phyloP scores from a whole-genome alignment of 2,113 vertebrate species.

The Empidonax traillii region DNA sequence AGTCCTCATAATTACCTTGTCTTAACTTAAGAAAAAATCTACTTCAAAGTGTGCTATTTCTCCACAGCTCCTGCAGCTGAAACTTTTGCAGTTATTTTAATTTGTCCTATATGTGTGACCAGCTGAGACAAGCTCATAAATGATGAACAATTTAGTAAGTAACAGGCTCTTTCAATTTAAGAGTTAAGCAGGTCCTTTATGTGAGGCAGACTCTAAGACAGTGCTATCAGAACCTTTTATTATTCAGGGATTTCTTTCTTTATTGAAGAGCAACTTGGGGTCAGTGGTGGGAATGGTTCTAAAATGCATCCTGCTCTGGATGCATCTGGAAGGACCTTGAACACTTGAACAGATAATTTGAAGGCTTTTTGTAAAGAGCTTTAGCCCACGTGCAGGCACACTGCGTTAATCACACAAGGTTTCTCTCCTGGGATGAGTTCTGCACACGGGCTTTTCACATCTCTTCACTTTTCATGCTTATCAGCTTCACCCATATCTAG shows the following conservation, averaged over 20 bases:
- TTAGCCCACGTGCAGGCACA: accelerated
- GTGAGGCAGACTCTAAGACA: neutral
- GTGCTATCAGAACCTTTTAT: neutral
- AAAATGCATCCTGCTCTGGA: neutral
- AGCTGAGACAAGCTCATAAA: neutral
- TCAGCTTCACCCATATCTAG: neutral
- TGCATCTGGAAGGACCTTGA: neutral
- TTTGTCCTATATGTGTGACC: neutral
- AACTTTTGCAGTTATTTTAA: neutral
- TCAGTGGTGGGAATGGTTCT: neutral
- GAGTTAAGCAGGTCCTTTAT: neutral
- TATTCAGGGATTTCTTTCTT: neutral
- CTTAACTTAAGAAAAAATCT: neutral
- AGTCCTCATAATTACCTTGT: neutral
- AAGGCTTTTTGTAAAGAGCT: neutral
- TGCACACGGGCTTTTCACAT: neutral
- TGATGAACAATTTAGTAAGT: neutral
- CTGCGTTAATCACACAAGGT: neutral
- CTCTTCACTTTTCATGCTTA: neutral
- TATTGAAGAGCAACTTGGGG: neutral
- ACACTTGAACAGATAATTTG: neutral
- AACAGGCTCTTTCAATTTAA: neutral
- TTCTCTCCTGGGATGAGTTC: neutral
- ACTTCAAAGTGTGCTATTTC: conserved; percentile 7
- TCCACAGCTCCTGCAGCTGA: neutral